Base-by-base conservation (phyloP, 2,797 vertebrate genomes). In the Girardinus metallicus region DNA sequence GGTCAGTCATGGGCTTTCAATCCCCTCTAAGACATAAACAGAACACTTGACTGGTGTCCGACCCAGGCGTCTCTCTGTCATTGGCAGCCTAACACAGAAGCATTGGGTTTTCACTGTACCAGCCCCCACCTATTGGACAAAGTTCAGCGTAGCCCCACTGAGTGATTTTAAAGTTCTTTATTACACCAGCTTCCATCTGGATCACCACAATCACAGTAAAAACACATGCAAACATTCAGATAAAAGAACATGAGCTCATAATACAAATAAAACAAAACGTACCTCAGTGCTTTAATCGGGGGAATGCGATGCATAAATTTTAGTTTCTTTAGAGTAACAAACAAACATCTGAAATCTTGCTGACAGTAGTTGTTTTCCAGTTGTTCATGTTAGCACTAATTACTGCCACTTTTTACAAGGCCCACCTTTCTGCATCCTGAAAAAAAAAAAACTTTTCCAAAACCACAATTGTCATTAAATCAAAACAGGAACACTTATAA, bases 201-300 rank as follows among this genome's bases (percentile, higher is more conserved):
- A 60, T 60, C 55, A 60, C 55, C n/a, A 29, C 11, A 10, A n/a
- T 57, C n/a, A 29, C n/a, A 1, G 55, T 31, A 4, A 60, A 60
- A 60, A 60, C 51, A 55, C n/a, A 31, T 60, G n/a, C n/a, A 31
- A 57, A 60, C 55, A 60, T 60, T 60, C n/a, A 60, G n/a, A 60
- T 60, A 31, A 29, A 60, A 31, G 55, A 60, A 60, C 55, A 60
- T 60, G 26, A 29, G n/a, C 55, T 60, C 26, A 60, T 60, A 60
- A 60, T 60, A 60, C 55, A 60, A 60, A 60, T 29, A n/a, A 55
- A 60, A 60, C 12, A 29, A 60, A 60, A 57, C 4, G 4, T 60
- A 31, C 26, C 55, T 31, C 55, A 5, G 5, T 60, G n/a, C 55
- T 60, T 60, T 60, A n/a, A 60, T 29, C 55, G 15, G 55, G 26